Evolutionary conservation across 2,888 invertebrate species (phyloP).

Genomic region (Brenthis daphne): DNA sequence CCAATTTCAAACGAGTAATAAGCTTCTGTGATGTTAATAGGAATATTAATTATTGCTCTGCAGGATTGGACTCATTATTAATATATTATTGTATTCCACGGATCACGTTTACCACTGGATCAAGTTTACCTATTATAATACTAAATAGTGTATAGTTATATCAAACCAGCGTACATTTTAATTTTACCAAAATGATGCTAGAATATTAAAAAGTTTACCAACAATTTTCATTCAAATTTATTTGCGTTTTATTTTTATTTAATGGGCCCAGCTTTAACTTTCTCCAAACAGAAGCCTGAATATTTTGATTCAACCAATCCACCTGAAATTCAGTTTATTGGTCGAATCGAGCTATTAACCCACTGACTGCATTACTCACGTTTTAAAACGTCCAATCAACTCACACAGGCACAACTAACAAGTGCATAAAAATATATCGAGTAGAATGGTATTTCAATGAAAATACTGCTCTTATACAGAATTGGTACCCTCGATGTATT

Average conservation of each 20-base stretch:
- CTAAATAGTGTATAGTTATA: too few species aligned
- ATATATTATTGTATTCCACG: too few species aligned
- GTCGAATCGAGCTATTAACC: slow-evolving; percentile 32
- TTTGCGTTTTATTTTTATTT: neutral
- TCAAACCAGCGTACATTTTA: too few species aligned
- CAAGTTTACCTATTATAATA: too few species aligned
- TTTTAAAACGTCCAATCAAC: slow-evolving; percentile 34
- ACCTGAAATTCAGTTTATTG: slow-evolving; percentile 32
- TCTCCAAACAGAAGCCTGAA: slow-evolving; percentile 17
- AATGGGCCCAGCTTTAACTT: slow-evolving; percentile 7
- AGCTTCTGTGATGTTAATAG: too few species aligned
- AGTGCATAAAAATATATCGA: slow-evolving; percentile 24
- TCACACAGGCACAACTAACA: slow-evolving; percentile 19
- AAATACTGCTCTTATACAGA: slow-evolving; percentile 7
- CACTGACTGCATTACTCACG: slow-evolving; percentile 31
- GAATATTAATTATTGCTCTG: too few species aligned
- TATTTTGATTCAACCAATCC: slow-evolving; percentile 35
- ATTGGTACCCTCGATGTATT: neutral
- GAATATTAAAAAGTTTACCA: too few species aligned
- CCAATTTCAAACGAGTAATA: too few species aligned
- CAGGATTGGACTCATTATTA: too few species aligned
- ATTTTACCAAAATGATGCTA: too few species aligned
- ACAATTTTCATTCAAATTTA: too few species aligned
- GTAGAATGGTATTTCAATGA: slow-evolving; percentile 13
- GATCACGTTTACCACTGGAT: too few species aligned